Evolutionary conservation across 2,797 vertebrate genomes (phyloP), one percentile per base, ranked within the genome.

Genomic region (Austrolebias charrua): DNA sequence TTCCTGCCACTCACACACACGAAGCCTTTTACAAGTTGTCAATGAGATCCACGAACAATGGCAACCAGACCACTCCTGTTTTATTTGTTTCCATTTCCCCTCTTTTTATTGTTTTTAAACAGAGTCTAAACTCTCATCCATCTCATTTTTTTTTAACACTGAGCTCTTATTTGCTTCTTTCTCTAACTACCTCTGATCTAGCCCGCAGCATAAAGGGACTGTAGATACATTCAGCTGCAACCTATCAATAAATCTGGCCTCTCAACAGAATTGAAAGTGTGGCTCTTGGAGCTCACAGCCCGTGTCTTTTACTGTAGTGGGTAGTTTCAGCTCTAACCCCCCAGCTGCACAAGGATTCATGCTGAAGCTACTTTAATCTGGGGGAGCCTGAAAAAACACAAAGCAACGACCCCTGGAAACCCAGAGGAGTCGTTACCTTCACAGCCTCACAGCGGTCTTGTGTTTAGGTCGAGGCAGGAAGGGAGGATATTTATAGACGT

Each of bases 191-290:
- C 72, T 60, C 47, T 10, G 18, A 60, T 76, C 67, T 83, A 79
- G 29, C 70, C 76, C 46, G 6, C 56, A 73, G 70, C 62, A 63
- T 85, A 71, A 76, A 60, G 50, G 54, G 74, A 66, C 75, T 60
- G 60, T 85, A 75, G 85, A 84, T 78, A 85, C 74, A 76, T 78
- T 60, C 81, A 69, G 79, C 53, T 67, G 67, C 62, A 71, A 51
- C 71, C 63, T 73, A 82, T 84, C 82, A 89, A 91, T 89, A 87
- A 89, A 88, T 82, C 82, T 82, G 57, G 61, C 59, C 3, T 4
- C 43, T 69, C 57, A 82, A 66, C 24, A 61, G 46, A 77, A 86
- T 52, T 64, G 79, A 78, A 49, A 62, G 42, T 12, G 44, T 19
- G 66, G n/a, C 46, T 85, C 69, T 60, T 58, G 68, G 50, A 72